Conservation (phyloP, 2,797 vertebrate genomes). For the Florisuga fusca region DNA sequence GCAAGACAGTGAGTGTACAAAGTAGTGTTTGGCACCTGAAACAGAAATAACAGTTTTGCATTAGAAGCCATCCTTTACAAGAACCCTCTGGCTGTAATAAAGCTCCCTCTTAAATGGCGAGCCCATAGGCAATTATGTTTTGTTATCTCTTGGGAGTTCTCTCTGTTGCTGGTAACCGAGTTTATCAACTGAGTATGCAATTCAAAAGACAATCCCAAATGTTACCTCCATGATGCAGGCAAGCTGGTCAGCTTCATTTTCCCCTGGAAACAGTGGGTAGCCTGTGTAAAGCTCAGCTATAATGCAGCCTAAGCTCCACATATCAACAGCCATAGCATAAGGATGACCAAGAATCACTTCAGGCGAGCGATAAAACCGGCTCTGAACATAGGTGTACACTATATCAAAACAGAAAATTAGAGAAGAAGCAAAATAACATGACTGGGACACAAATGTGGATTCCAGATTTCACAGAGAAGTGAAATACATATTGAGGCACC, state of each 20-base stretch:
- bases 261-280: conserved; percentile 91
- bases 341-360: conserved; percentile 94
- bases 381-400: conserved; percentile 96
- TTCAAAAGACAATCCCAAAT: neutral
- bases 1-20: neutral
- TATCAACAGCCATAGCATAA: conserved; percentile 94
- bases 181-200: neutral
- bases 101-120: neutral
- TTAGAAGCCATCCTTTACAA: neutral
- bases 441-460: neutral
- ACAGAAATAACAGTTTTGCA: neutral
- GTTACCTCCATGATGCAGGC: conserved; percentile 96
- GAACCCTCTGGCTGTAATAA: neutral
- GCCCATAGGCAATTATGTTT: neutral
- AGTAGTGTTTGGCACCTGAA: neutral
- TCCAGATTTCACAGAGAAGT: neutral
- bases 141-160: neutral
- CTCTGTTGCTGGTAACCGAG: neutral
- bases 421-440: neutral
- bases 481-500: neutral
- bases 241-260: conserved; percentile 93
- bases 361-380: conserved; percentile 93
- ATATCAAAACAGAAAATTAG: neutral
- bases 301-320: conserved; percentile 98
- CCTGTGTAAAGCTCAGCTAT: conserved; percentile 91